These are phyloP conservation scores for Zalophus californianus DNA, from an alignment of 2,797 vertebrate species.

Conservation along the genomic window DNA sequence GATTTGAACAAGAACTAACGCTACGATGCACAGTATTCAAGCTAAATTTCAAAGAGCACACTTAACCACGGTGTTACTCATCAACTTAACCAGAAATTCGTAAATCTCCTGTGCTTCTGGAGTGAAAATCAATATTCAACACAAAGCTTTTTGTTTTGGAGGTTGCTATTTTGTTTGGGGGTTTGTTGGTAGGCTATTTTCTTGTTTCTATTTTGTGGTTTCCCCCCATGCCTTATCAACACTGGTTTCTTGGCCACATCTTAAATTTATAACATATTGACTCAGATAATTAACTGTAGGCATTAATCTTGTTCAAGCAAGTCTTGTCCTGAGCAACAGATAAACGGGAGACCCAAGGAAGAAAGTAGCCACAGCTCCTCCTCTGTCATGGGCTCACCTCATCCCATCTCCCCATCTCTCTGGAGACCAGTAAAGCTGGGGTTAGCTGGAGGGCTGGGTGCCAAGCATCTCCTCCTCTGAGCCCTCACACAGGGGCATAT, in stretches of 20 bases:
- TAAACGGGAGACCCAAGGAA: neutral
- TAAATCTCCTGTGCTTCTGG: neutral
- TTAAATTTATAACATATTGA: constrained; percentile 47
- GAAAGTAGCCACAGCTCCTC: neutral
- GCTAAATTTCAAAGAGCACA: neutral
- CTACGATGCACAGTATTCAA: neutral
- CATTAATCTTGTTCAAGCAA: constrained; percentile 57
- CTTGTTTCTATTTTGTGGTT: neutral
- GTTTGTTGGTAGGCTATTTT: neutral
- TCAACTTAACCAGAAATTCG: constrained; percentile 10
- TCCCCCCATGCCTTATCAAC: neutral
- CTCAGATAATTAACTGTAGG: neutral
- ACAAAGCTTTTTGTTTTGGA: constrained; percentile 38
- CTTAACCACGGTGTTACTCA: neutral
- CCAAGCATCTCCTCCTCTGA: constrained; percentile 43
- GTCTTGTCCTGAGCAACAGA: constrained; percentile 65
- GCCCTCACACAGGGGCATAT: constrained; percentile 29
- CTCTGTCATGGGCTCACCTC: neutral
- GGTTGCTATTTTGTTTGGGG: neutral
- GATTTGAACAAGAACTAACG: neutral
- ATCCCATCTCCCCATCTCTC: neutral
- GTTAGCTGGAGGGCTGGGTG: neutral
- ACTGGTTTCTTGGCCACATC: constrained; percentile 29
- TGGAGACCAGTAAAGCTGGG: neutral
- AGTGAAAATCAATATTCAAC: constrained; percentile 49